phyloP scores from a whole-genome alignment of 2,888 invertebrate species.

The Cyrtodaria siliqua region DNA sequence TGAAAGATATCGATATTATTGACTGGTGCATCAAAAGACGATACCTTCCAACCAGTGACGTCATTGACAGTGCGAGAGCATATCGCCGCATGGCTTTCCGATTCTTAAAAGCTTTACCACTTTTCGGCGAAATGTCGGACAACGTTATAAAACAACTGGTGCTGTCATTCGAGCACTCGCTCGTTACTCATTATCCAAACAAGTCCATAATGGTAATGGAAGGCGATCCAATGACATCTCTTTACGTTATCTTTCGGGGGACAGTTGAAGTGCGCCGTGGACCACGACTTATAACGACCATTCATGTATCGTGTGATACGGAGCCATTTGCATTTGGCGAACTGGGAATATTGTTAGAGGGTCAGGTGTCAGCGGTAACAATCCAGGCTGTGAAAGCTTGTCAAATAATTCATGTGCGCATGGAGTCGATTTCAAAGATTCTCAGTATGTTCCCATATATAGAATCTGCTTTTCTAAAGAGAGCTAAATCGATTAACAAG shows the following conservation, averaged over 20 bases:
- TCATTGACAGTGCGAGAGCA: conserved; percentile 43
- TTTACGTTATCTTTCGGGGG: conserved; percentile 59
- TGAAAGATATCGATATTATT: conserved; percentile 45
- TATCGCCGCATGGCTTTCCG: conserved; percentile 49
- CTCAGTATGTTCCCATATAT: too few relatives aligned
- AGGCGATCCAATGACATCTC: conserved; percentile 49
- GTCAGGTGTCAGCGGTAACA: conserved; percentile 15
- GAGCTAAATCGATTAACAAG: too few relatives aligned
- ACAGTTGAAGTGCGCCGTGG: conserved; percentile 18
- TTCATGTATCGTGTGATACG: not conserved
- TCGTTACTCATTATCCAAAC: conserved; percentile 55
- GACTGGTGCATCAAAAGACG: conserved; percentile 63
- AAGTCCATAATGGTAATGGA: conserved; percentile 44
- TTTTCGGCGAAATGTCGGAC: conserved; percentile 47
- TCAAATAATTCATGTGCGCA: conserved; percentile 30
- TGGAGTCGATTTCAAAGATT: too few relatives aligned
- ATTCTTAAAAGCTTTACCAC: conserved; percentile 28
- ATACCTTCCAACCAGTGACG: conserved; percentile 59
- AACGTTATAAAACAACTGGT: conserved; percentile 54
- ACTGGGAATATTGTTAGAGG: conserved; percentile 4
- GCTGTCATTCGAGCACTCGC: conserved; percentile 42
- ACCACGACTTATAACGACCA: not conserved
- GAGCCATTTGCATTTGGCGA: conserved; percentile 36
- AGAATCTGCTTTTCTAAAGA: too few relatives aligned
- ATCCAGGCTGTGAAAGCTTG: conserved; percentile 24